Evolutionary conservation across 2,797 vertebrate genomes (phyloP), one percentile per base, ranked within the genome.

Genomic region (Cossypha dichroa): DNA sequence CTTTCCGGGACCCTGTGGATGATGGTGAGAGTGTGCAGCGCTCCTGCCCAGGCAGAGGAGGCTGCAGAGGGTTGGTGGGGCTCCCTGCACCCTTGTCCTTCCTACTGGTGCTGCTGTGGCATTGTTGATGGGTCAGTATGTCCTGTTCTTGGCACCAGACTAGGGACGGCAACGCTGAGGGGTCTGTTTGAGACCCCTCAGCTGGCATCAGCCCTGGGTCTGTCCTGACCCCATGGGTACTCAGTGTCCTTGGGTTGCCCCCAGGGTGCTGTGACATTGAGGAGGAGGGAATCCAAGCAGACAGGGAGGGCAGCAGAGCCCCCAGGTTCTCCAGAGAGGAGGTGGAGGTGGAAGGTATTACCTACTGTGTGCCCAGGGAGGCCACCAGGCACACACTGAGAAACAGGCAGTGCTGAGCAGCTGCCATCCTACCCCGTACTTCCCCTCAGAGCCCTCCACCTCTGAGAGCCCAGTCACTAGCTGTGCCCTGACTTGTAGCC

Each of bases 1-100:
- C 99, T 93, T 99, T 99, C 98, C 98, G 99, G 90, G 99, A 99
- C 96, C 94, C 98, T 26, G 97, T 98, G 66, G 99, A 99, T 0
- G 99, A 99, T 43, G 99, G 99, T 99, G 97, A 98, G 98, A 95
- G 84, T 62, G 93, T 78, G 88, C 90, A 93, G 89, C 19, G 1
- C 69, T 67, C 45, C 88, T 77, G 74, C 81, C 48, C 70, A 10
- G 64, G 72, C 59, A 7, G 49, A 80, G 54, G 45, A 58, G 73
- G 66, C 21, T 94, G 40, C 0, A 2, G 33, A 45, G 66, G 58
- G 15, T 18, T 3, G 5, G 10, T 2, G 9, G 62, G 69, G 54
- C 55, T 78, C 67, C 36, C 15, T 0, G 2, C 20, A 22, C 9
- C 6, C 34, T 67, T 55, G 8, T 60, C 36, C 18, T 62, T 75